A percentile compares a stretch with the other conserved stretches of the same genome.
These are phyloP conservation scores for Helogale parvula DNA, from an alignment of 2,113 vertebrate genomes.

Conservation along the genomic window DNA sequence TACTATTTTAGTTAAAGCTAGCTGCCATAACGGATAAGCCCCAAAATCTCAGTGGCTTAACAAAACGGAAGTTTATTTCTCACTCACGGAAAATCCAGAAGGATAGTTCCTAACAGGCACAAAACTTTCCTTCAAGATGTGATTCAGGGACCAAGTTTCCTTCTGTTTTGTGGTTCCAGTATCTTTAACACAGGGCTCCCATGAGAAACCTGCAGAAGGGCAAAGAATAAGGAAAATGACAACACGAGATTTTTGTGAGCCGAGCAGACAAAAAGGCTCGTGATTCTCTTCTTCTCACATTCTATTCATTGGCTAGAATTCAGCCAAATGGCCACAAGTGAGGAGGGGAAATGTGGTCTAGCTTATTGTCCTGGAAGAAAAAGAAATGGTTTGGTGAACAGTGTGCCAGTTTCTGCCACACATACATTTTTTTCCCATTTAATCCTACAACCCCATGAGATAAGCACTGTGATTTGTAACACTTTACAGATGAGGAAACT, in stretches of 20 bases:
- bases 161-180: neutral
- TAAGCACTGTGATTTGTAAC: neutral
- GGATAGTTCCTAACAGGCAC: neutral
- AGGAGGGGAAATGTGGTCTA: neutral
- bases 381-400: neutral
- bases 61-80: neutral
- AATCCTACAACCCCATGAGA: neutral
- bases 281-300: neutral
- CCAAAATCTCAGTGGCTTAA: neutral
- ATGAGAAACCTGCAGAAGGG: neutral
- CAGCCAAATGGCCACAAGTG: neutral
- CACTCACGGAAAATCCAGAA: neutral
- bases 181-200: neutral
- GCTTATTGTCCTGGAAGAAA: neutral
- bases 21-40: neutral
- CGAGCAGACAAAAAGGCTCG: neutral
- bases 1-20: neutral
- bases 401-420: neutral
- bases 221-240: neutral
- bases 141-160: neutral
- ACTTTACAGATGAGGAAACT: neutral
- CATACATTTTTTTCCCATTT: neutral
- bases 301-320: neutral
- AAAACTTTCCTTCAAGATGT: neutral
- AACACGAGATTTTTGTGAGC: neutral